Conservation (phyloP, 2,888 invertebrate genomes). For the Dimorphilus gyrociliatus region DNA sequence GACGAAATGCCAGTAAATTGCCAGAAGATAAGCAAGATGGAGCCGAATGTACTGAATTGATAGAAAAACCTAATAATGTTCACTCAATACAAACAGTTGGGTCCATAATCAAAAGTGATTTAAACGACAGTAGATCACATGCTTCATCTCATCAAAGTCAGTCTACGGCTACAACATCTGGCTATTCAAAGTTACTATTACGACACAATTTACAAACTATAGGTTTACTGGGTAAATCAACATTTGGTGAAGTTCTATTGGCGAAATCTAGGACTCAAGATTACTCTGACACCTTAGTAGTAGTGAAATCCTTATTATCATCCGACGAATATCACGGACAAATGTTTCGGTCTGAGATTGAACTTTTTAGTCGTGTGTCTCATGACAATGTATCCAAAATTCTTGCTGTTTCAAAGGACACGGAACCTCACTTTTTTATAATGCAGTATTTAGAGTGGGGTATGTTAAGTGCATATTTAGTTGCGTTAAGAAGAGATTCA, state of each 20-base stretch:
- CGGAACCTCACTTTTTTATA: slow-evolving; percentile 70
- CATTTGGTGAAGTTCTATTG: slow-evolving; percentile 70
- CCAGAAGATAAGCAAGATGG: too few relatives aligned
- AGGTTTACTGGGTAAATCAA: slow-evolving; percentile 40
- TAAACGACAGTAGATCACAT: too few relatives aligned
- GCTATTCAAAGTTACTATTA: too few relatives aligned
- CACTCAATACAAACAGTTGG: too few relatives aligned
- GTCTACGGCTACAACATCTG: too few relatives aligned
- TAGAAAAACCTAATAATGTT: too few relatives aligned
- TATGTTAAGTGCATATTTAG: slow-evolving; percentile 23
- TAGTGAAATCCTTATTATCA: slow-evolving; percentile 31
- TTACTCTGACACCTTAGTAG: slow-evolving; percentile 28
- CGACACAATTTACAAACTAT: slow-evolving; percentile 51
- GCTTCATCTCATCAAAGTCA: too few relatives aligned
- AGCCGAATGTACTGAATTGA: too few relatives aligned
- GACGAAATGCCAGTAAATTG: slow-evolving; percentile 15
- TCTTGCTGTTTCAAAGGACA: slow-evolving; percentile 54
- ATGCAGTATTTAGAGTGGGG: slow-evolving; percentile 86
- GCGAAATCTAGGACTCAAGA: slow-evolving; percentile 52
- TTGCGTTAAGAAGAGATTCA: slow-evolving; percentile 3
- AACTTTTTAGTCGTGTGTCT: slow-evolving; percentile 62
- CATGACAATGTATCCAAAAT: slow-evolving; percentile 62
- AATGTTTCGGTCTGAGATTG: slow-evolving; percentile 74
- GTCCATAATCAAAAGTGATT: too few relatives aligned
- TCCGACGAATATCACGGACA: slow-evolving; percentile 25